Conservation (phyloP, 2,888 invertebrate species). For the Bedellia somnulentella region DNA sequence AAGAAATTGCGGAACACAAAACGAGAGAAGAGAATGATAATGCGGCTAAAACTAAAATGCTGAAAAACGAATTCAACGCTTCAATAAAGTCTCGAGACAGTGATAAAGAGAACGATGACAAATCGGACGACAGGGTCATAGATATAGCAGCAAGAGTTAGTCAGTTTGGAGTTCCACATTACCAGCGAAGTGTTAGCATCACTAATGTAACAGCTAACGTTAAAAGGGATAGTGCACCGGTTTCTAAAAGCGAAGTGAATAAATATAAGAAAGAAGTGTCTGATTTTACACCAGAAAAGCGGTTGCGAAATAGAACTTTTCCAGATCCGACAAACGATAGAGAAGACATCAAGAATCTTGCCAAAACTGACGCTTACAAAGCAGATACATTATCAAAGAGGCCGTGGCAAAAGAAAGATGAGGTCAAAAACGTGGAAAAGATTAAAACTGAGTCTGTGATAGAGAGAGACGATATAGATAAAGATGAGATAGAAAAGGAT, state of each 20-base stretch:
- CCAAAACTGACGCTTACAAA: constrained; percentile 42
- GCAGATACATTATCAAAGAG: constrained; percentile 45
- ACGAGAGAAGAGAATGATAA: constrained; percentile 26
- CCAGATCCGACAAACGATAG: constrained; percentile 51
- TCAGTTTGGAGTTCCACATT: constrained; percentile 45
- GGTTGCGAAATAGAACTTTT: constrained; percentile 49
- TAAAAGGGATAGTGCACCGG: constrained; percentile 45
- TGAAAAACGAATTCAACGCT: constrained; percentile 51
- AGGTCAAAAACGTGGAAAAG: constrained; percentile 29
- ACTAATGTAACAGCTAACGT: constrained; percentile 31
- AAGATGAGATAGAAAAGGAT: constrained; percentile 27
- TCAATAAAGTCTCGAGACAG: constrained; percentile 67
- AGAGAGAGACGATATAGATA: constrained; percentile 39
- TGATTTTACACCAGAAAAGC: constrained; percentile 52
- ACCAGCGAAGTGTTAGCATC: constrained; percentile 47
- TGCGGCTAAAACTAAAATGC: constrained; percentile 29
- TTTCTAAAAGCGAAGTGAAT: constrained; percentile 38
- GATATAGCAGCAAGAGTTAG: constrained; percentile 46
- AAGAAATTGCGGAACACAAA: constrained; percentile 53
- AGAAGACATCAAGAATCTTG: constrained; percentile 43
- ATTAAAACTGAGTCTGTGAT: constrained; percentile 42
- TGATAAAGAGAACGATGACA: constrained; percentile 70
- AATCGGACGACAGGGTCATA: constrained; percentile 33
- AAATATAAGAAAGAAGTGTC: constrained; percentile 56
- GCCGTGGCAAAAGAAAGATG: constrained; percentile 42